These are phyloP conservation scores for Myoxocephalus aenaeus DNA, from an alignment of 2,797 vertebrate species.

Conservation along the genomic window DNA sequence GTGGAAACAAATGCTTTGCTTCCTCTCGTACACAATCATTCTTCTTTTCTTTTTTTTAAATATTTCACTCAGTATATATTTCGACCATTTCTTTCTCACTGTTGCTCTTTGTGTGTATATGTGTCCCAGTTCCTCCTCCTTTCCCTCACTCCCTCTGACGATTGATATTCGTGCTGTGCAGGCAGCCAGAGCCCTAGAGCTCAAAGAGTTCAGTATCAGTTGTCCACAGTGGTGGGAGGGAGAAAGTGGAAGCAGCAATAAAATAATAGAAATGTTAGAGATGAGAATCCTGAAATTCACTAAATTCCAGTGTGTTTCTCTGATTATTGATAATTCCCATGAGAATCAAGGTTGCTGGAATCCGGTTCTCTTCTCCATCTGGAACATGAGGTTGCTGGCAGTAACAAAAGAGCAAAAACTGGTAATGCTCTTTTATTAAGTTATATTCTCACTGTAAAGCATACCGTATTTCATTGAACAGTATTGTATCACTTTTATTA, in stretches of 20 bases:
- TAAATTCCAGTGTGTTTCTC: background rate
- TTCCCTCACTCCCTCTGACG: slow-evolving; percentile 60
- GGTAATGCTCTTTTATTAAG: background rate
- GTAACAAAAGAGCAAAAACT: background rate
- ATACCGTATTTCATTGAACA: background rate
- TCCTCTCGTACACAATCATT: slow-evolving; percentile 35
- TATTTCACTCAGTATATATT: slow-evolving; percentile 39
- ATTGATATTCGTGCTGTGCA: slow-evolving; percentile 73
- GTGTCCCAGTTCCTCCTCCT: slow-evolving; percentile 34
- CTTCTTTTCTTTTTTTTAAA: slow-evolving; percentile 11
- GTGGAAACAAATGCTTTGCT: slow-evolving; percentile 55
- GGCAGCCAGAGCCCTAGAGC: slow-evolving; percentile 59
- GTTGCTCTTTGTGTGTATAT: slow-evolving; percentile 22
- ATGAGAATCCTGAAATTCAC: slow-evolving; percentile 28
- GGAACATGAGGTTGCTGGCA: background rate
- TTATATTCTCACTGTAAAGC: background rate
- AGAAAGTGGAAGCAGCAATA: slow-evolving; percentile 23
- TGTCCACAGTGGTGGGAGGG: slow-evolving; percentile 46
- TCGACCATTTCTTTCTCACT: slow-evolving; percentile 46
- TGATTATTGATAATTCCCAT: slow-evolving; percentile 8
- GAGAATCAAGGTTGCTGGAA: background rate
- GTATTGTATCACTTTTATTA: background rate
- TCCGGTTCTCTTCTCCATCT: background rate
- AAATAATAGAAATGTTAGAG: slow-evolving; percentile 30
- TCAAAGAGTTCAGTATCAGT: slow-evolving; percentile 65